Conservation (phyloP, 2,113 vertebrate genomes). For the Sitta europaea region DNA sequence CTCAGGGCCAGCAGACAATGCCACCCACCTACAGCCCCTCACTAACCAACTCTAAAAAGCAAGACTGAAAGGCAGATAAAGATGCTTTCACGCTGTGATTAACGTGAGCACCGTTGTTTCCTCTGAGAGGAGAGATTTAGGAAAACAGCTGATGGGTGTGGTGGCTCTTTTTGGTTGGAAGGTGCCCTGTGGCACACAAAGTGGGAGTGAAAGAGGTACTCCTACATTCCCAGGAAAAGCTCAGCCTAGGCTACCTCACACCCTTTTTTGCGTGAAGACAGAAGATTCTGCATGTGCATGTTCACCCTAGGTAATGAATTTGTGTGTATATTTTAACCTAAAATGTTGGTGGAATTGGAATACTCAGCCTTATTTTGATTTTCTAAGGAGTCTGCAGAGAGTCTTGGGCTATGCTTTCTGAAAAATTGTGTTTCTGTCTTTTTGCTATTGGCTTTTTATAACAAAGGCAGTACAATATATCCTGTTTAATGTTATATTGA, state of each 20-base stretch:
- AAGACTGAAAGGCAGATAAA: not conserved
- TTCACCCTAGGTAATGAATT: not conserved
- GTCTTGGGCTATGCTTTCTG: not conserved
- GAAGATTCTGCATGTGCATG: fast-evolving
- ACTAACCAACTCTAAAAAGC: not conserved
- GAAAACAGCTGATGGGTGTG: fast-evolving
- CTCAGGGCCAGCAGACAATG: not conserved
- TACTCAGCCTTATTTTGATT: not conserved
- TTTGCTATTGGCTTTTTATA: slow-evolving; percentile 5
- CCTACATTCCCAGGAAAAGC: not conserved
- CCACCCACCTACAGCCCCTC: not conserved
- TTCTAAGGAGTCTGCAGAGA: not conserved
- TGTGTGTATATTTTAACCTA: not conserved
- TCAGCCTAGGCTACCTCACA: not conserved
- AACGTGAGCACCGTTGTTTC: not conserved
- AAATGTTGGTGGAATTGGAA: not conserved
- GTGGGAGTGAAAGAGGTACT: not conserved
- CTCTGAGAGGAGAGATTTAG: not conserved
- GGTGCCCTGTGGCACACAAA: fast-evolving
- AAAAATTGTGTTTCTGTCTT: not conserved
- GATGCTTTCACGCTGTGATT: not conserved
- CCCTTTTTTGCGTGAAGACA: not conserved
- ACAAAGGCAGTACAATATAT: slow-evolving; percentile 52
- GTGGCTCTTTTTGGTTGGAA: not conserved
- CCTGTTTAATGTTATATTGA: slow-evolving; percentile 57